Conservation (phyloP, 2,797 vertebrate genomes). For the Pangasius sanitwongsei region DNA sequence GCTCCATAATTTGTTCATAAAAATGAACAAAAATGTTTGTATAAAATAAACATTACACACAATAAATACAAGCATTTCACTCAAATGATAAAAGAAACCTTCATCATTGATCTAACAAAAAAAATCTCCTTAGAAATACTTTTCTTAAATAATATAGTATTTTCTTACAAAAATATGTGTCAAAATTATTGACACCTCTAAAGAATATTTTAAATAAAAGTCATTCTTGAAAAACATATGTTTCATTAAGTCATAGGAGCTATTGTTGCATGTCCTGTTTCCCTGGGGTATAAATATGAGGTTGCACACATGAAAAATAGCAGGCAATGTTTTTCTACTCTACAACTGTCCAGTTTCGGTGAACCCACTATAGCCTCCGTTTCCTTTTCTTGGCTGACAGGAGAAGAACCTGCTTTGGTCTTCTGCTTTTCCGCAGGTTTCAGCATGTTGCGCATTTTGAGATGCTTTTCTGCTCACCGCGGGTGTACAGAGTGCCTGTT, state of each 20-base stretch:
- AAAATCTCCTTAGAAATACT: too few species aligned
- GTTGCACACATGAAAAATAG: not conserved
- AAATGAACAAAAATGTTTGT: too few species aligned
- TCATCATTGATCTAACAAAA: too few species aligned
- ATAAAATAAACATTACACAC: too few species aligned
- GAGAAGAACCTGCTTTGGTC: not conserved
- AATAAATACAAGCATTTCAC: too few species aligned
- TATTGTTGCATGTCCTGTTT: not conserved
- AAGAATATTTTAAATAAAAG: too few species aligned
- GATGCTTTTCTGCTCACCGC: not conserved
- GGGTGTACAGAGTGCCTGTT: not conserved
- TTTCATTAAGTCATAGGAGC: not conserved
- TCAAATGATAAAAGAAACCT: too few species aligned
- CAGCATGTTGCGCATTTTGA: not conserved
- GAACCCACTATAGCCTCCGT: not conserved
- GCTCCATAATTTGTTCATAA: too few species aligned
- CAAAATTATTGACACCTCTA: too few species aligned
- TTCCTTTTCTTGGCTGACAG: not conserved
- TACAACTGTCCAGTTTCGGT: not conserved
- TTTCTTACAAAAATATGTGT: not conserved
- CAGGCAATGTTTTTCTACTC: too few species aligned
- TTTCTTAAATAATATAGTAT: too few species aligned
- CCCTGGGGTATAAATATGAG: not conserved
- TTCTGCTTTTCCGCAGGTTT: not conserved
- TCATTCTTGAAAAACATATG: not conserved